A percentile compares a stretch with the other conserved stretches of the same genome.
These are phyloP conservation scores for Caenorhabditis sp. DNA, from an alignment of 2,888 invertebrate species.

Conservation along the genomic window DNA sequence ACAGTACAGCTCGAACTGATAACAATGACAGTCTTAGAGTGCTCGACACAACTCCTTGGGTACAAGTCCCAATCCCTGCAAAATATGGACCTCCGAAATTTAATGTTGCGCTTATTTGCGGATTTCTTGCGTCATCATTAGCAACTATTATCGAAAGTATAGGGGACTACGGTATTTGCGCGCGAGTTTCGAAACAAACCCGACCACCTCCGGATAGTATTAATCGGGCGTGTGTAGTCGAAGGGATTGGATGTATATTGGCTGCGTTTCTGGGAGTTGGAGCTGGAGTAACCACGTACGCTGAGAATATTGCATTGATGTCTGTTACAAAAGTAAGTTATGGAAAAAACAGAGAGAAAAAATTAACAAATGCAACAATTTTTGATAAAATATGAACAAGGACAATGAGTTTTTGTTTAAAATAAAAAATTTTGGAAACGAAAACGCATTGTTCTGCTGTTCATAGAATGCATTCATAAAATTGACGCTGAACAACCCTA, in stretches of 20 bases:
- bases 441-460: too few species aligned
- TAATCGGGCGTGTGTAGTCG: slow-evolving; percentile 63
- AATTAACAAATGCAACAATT: not conserved
- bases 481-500: too few species aligned
- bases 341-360: not conserved
- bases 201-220: slow-evolving; percentile 56
- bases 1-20: slow-evolving; percentile 57
- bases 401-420: too few species aligned
- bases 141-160: slow-evolving; percentile 61
- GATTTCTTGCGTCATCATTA: slow-evolving; percentile 59
- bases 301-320: slow-evolving; percentile 64
- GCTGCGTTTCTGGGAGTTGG: slow-evolving; percentile 60
- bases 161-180: slow-evolving; percentile 49
- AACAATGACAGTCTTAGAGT: slow-evolving; percentile 55
- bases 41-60: slow-evolving; percentile 55
- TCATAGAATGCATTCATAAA: too few species aligned
- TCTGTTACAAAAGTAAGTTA: slow-evolving; percentile 50
- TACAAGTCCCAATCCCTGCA: slow-evolving; percentile 63
- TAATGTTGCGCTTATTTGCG: slow-evolving; percentile 50
- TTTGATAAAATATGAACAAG: too few species aligned
- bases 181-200: slow-evolving; percentile 50
- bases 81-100: slow-evolving; percentile 53
- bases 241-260: slow-evolving; percentile 59
- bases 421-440: too few species aligned
- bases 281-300: slow-evolving; percentile 64